Conservation (phyloP, 2,888 invertebrate species). For the Thecophora atra region DNA sequence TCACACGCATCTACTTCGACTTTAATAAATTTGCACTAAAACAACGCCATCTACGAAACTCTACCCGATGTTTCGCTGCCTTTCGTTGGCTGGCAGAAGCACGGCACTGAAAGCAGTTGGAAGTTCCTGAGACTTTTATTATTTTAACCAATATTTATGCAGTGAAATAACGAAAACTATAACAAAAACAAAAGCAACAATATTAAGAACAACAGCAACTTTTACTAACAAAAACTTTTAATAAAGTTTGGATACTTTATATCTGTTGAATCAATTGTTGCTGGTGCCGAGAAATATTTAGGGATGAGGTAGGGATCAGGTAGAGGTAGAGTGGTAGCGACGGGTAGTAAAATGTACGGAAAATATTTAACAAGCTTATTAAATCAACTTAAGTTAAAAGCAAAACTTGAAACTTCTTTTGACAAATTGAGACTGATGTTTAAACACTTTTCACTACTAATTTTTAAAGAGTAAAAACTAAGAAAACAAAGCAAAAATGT, state of each 20-base stretch:
- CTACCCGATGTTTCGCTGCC: too few species aligned
- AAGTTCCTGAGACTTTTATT: background rate
- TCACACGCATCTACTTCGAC: background rate
- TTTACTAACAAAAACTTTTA: slow-evolving; percentile 2
- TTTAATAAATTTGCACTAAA: background rate
- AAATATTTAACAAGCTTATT: background rate
- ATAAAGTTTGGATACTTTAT: slow-evolving; percentile 7
- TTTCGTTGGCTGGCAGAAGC: too few species aligned
- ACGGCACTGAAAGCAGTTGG: background rate
- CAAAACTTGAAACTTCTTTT: too few species aligned
- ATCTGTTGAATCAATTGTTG: slow-evolving; percentile 17
- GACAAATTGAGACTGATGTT: background rate
- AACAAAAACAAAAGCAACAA: too few species aligned
- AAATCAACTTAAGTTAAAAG: too few species aligned
- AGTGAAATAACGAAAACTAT: background rate
- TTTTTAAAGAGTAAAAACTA: background rate
- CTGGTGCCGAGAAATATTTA: background rate
- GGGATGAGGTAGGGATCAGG: background rate
- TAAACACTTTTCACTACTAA: background rate
- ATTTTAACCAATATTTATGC: slow-evolving; percentile 3
- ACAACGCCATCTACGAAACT: too few species aligned
- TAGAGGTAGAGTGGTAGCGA: background rate
- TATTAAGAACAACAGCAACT: background rate
- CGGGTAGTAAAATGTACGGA: background rate
- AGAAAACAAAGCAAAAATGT: background rate